Percentiles rank a stretch among this genome's conserved stretches.
Conservation (phyloP, 2,113 vertebrate species). For the Lates calcarifer region DNA sequence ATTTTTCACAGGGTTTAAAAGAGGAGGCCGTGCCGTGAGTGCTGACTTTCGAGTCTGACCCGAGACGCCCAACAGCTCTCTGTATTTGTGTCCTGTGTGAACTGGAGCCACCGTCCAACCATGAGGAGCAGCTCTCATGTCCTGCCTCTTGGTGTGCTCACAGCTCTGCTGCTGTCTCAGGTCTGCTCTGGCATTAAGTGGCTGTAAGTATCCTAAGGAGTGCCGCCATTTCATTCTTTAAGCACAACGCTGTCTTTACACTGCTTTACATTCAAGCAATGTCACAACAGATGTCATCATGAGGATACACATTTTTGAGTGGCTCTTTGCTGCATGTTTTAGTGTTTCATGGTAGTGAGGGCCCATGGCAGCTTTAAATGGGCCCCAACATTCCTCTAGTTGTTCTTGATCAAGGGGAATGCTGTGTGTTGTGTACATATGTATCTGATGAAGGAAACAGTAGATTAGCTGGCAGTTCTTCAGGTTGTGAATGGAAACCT, state of each 20-base stretch:
- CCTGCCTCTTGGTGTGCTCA: conserved; percentile 87
- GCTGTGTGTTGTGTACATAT: conserved; percentile 35
- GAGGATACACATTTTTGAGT: not conserved
- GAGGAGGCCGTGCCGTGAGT: conserved; percentile 73
- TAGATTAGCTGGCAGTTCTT: conserved; percentile 36
- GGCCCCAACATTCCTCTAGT: conserved; percentile 49
- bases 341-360: conserved; percentile 25
- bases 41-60: conserved; percentile 68
- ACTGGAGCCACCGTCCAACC: conserved; percentile 65
- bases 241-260: not conserved
- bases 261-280: conserved; percentile 13
- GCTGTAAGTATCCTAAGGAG: conserved; percentile 90
- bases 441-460: conserved; percentile 37
- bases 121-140: conserved; percentile 82
- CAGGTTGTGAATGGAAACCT: conserved; percentile 18
- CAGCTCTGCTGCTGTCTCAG: conserved; percentile 89
- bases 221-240: not conserved
- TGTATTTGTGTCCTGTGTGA: conserved; percentile 55
- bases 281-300: conserved; percentile 22
- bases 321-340: not conserved
- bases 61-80: conserved; percentile 54
- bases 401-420: conserved; percentile 32
- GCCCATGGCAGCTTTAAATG: conserved; percentile 52
- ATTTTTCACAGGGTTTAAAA: conserved; percentile 56
- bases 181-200: conserved; percentile 95